These are phyloP conservation scores for Spongilla lacustris DNA, from an alignment of 37 sponge, comb jelly and placozoan genomes.

Conservation along the genomic window DNA sequence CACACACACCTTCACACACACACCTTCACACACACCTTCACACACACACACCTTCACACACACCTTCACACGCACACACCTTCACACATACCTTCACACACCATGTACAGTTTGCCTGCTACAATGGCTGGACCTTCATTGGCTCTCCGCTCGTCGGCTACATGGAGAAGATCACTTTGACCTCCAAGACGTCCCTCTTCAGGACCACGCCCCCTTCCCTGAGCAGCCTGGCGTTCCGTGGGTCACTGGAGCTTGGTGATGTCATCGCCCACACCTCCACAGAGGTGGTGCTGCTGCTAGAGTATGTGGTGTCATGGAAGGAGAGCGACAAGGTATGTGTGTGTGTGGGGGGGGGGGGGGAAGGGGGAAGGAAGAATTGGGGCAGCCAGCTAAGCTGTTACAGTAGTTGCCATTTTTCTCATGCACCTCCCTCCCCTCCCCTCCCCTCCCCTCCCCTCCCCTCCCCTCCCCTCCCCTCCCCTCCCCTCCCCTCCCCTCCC, in stretches of 20 bases:
- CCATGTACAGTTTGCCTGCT: slow-evolving; percentile 23
- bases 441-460: background rate
- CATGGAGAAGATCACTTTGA: slow-evolving; percentile 27
- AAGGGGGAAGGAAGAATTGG: too few relatives aligned
- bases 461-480: background rate
- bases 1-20: too few relatives aligned
- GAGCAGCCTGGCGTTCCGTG: slow-evolving; percentile 15
- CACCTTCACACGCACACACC: background rate
- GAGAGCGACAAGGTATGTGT: slow-evolving; percentile 10
- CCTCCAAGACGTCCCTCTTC: background rate
- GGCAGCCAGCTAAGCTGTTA: too few relatives aligned
- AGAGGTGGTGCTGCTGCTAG: slow-evolving; percentile 47
- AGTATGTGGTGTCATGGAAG: slow-evolving; percentile 49
- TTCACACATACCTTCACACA: background rate
- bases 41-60: background rate
- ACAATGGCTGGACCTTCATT: slow-evolving; percentile 52
- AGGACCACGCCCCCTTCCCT: slow-evolving; percentile 1
- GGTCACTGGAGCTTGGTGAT: slow-evolving; percentile 50
- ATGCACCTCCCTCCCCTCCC: background rate
- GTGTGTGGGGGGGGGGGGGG: background rate
- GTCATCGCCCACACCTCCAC: slow-evolving; percentile 20
- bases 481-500: background rate
- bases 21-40: background rate
- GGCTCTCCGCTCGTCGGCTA: slow-evolving; percentile 38
- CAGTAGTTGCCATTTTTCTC: too few relatives aligned